Evolutionary conservation across 2,888 invertebrate species (phyloP).

Genomic region (Shargacucullia verbasci): DNA sequence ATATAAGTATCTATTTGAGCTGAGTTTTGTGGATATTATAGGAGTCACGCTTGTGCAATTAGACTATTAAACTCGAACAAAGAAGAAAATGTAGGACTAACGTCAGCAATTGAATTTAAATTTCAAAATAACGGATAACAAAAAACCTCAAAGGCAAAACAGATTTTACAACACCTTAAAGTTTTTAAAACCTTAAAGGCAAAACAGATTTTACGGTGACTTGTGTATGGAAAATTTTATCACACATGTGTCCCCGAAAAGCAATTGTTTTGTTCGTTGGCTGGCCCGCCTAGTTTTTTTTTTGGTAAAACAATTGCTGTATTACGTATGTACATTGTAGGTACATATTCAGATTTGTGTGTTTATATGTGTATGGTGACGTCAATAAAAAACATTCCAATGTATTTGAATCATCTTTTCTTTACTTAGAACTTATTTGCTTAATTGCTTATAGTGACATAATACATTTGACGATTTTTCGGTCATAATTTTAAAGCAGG

Average conservation of each 20-base stretch:
- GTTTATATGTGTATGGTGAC: conserved; percentile 4
- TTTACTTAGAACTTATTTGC: conserved; percentile 3
- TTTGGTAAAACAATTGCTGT: conserved; percentile 36
- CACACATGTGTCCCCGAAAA: conserved; percentile 61
- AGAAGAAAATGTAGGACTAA: no score
- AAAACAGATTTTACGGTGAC: conserved; percentile 7
- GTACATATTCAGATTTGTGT: conserved; percentile 21
- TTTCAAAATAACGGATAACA: background rate
- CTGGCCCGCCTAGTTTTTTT: conserved; percentile 32
- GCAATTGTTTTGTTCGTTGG: conserved; percentile 24
- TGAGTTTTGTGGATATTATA: no score
- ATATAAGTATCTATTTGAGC: no score
- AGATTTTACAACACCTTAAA: no score
- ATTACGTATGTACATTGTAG: conserved; percentile 2
- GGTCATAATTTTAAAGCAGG: no score
- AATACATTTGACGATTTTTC: no score
- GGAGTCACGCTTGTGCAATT: no score
- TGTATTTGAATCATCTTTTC: conserved; percentile 22
- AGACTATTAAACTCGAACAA: no score
- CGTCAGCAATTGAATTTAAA: background rate
- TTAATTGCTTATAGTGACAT: background rate
- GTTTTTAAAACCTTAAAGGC: background rate
- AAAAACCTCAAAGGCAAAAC: background rate
- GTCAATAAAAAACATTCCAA: conserved; percentile 19
- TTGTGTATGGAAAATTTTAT: conserved; percentile 50